Base-by-base conservation (phyloP, 2,888 invertebrate genomes). In the Apeira syringaria region DNA sequence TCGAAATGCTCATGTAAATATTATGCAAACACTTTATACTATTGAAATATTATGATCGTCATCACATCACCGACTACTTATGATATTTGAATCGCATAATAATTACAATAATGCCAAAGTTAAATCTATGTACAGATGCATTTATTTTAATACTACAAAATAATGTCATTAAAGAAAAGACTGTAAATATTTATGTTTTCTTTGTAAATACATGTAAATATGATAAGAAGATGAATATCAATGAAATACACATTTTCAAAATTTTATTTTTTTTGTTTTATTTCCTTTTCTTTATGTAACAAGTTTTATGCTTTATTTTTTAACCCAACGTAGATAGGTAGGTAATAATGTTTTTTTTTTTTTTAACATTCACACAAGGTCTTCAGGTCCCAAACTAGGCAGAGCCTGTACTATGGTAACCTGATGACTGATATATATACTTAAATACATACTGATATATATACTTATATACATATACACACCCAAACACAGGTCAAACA, bases 181-280 rank as follows among this genome's bases (percentile, higher is more conserved):
- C 68, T 88, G 87, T 88, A 86, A 78, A 87, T 87, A 85, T 54
- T 66, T 70, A 70, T 70, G 64, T 75, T 20, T 20, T 20, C 72
- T 63, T 86, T 85, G 85, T 61, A 85, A 77, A 78, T 47, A 56
- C 68, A 48, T 87, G 86, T 86, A 84, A 74, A 85, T 82, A 83
- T 57, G 50, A 50, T 70, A 70, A 64, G 61, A 64, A 67, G 70
- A 65, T 64, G n/a, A 78, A 68, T 65, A 77, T 73, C 53, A 68
- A 71, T 65, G 72, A 84, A 88, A 88, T 88, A 88, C 82, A 88
- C 68, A 77, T 63, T 82, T 80, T 80, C 72, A 68, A 82, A 81
- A 83, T 79, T 86, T 86, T 78, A 80, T 86, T 54, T 85, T 56
- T 86, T 87, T 88, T 75, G 83, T 87, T 88, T 89, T 60, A 82